Conservation (phyloP, 30 jellyfish, hydroid and myxozoan genomes). For the Cassiopea andromeda region DNA sequence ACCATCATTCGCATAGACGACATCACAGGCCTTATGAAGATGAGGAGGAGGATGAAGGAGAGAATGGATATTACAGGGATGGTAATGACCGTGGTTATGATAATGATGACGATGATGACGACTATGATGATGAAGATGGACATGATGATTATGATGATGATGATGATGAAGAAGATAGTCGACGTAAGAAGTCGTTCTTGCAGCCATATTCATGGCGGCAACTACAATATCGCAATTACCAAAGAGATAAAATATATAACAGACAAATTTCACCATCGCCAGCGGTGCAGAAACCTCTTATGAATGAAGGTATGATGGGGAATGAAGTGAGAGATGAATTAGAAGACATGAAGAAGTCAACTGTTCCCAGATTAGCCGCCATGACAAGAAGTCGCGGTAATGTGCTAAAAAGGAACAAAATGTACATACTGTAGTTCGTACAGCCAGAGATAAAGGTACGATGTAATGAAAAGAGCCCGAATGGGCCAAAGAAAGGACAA, state of each 20-base stretch:
- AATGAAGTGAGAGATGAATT: constrained; percentile 65
- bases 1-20: constrained; percentile 59
- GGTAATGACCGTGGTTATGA: constrained; percentile 63
- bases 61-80: constrained; percentile 11
- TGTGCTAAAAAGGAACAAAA: constrained; percentile 16
- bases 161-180: constrained; percentile 62
- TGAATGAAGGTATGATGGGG: constrained; percentile 56
- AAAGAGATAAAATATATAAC: constrained; percentile 36
- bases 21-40: constrained; percentile 49
- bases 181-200: constrained; percentile 44
- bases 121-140: constrained; percentile 29
- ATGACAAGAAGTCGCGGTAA: background rate
- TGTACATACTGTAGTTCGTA: constrained; percentile 37
- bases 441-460: background rate
- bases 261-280: background rate
- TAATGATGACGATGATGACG: constrained; percentile 66
- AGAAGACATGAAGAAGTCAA: constrained; percentile 70
- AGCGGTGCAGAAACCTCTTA: constrained; percentile 14
- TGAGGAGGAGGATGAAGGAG: constrained; percentile 63
- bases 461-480: too few species aligned
- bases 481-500: too few species aligned
- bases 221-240: constrained; percentile 38
- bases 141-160: constrained; percentile 34
- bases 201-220: constrained; percentile 35
- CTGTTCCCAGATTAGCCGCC: constrained; percentile 50